Evolutionary conservation across 2,113 vertebrate species (phyloP).

Genomic region (Tragelaphus scriptus): DNA sequence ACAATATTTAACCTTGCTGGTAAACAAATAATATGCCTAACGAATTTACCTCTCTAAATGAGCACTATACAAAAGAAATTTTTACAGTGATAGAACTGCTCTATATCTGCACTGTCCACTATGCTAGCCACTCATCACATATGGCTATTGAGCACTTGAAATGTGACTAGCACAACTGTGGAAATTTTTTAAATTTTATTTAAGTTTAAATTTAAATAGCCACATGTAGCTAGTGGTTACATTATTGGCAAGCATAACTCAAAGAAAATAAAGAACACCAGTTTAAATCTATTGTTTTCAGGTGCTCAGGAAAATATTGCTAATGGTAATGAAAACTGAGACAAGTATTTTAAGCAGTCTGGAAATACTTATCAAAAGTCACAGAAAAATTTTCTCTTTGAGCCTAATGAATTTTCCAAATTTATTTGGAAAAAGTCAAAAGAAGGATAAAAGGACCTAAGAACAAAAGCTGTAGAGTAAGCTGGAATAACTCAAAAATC

Average conservation of each 20-base stretch:
- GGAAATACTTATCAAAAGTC: slow-evolving; percentile 11
- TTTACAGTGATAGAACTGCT: background rate
- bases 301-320: background rate
- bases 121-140: background rate
- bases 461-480: background rate
- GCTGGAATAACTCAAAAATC: background rate
- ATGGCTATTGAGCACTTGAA: background rate
- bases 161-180: background rate
- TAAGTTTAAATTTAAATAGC: background rate
- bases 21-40: background rate
- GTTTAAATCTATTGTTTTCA: background rate
- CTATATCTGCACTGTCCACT: background rate
- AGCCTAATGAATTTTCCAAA: background rate
- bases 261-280: background rate
- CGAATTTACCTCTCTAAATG: background rate
- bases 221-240: background rate
- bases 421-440: background rate
- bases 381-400: background rate
- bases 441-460: background rate
- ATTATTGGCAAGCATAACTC: background rate
- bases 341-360: background rate
- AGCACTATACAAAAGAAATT: background rate
- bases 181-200: background rate
- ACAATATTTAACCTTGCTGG: background rate
- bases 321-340: background rate